Evolutionary conservation across 2,888 invertebrate species (phyloP).

Genomic region (Mantis religiosa): DNA sequence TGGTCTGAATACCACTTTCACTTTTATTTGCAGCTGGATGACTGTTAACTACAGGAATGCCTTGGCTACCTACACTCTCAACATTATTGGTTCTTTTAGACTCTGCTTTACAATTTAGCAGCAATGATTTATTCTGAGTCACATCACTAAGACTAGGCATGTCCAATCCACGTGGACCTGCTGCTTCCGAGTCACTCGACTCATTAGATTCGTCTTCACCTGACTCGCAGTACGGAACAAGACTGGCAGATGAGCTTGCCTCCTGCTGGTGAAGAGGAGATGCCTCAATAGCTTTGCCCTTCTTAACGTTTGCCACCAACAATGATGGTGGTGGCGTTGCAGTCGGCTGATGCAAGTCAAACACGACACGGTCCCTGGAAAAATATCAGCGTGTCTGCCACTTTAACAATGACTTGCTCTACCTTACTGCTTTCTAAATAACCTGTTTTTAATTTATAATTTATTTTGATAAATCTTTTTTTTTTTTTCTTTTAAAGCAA

Average conservation of each 20-base stretch:
- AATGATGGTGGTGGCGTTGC: conserved; percentile 1
- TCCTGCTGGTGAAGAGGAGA: conserved; percentile 23
- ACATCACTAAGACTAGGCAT: conserved; percentile 20
- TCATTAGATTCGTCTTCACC: conserved; percentile 43
- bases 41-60: background rate
- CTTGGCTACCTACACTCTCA: background rate
- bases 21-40: background rate
- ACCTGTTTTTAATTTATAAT: background rate
- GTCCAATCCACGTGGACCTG: background rate
- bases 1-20: background rate
- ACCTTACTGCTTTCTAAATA: background rate
- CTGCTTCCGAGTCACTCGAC: conserved; percentile 38
- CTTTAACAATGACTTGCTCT: background rate
- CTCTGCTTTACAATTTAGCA: background rate
- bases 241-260: conserved; percentile 35
- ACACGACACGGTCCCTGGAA: conserved; percentile 26
- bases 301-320: conserved; percentile 17
- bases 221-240: conserved; percentile 42
- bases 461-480: background rate
- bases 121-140: background rate
- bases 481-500: background rate
- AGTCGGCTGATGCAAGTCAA: conserved; percentile 20
- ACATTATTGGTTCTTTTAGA: background rate
- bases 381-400: conserved; percentile 16
- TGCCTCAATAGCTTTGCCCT: conserved; percentile 25